Percentiles rank a stretch among this genome's conserved stretches.
phyloP scores from a whole-genome alignment of 2,888 invertebrate genomes.

The Aphrophora alni region DNA sequence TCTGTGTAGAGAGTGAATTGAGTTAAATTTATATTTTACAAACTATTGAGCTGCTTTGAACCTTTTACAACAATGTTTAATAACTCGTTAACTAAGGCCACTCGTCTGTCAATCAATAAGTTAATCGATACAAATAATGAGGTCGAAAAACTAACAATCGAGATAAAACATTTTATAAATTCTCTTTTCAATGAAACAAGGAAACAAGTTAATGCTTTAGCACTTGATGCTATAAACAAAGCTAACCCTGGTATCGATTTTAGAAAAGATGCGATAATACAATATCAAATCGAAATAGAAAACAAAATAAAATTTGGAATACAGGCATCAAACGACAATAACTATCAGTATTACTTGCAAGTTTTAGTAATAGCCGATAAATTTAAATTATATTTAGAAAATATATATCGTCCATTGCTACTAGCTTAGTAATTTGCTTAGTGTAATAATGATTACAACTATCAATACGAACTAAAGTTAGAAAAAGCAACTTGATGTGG shows the following conservation, averaged over 20 bases:
- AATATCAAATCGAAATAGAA: background rate
- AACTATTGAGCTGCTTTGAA: background rate
- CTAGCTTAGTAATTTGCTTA: background rate
- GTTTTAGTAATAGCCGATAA: background rate
- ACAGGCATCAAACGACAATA: background rate
- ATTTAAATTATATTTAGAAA: background rate
- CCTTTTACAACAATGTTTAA: background rate
- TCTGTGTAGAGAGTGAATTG: no score
- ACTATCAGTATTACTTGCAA: background rate
- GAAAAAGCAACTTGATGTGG: no score
- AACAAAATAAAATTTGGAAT: background rate
- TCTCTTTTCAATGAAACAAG: background rate
- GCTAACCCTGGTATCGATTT: background rate
- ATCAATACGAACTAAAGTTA: no score
- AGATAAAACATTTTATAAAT: background rate
- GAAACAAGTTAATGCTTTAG: background rate
- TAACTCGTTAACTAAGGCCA: background rate
- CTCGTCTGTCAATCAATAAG: background rate
- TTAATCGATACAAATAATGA: background rate
- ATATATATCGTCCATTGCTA: background rate
- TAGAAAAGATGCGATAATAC: background rate
- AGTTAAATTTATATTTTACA: background rate
- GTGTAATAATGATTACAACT: no score
- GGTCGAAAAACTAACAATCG: background rate
- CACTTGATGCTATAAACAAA: background rate